phyloP scores from a whole-genome alignment of 2,113 vertebrate genomes.

The Apeltes quadracus region DNA sequence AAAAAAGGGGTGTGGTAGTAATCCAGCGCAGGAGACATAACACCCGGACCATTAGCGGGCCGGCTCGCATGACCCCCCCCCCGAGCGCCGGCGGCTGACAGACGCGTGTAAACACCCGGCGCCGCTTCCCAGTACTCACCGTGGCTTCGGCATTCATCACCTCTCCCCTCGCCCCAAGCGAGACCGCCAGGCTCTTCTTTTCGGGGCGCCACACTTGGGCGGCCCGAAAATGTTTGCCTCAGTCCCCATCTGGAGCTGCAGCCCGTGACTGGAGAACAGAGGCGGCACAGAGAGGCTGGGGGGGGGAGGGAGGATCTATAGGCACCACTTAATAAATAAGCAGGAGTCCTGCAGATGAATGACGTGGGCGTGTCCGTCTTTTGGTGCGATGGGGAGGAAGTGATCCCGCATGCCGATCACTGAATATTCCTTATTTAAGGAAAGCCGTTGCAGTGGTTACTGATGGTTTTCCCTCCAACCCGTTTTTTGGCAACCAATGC shows the following conservation, averaged over 20 bases:
- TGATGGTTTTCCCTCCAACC: background rate
- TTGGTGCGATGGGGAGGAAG: constrained; percentile 59
- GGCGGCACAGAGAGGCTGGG: constrained; percentile 59
- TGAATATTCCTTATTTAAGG: too few relatives aligned
- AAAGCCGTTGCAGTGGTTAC: background rate
- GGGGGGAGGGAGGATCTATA: constrained; percentile 41
- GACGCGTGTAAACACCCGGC: constrained; percentile 74
- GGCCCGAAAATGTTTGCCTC: constrained; percentile 75
- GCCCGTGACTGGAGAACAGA: constrained; percentile 69
- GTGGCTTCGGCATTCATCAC: constrained; percentile 60
- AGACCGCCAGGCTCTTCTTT: constrained; percentile 59
- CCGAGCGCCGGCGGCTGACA: constrained; percentile 67
- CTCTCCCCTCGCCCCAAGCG: background rate
- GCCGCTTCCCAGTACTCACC: constrained; percentile 57
- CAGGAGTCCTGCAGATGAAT: constrained; percentile 61
- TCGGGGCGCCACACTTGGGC: constrained; percentile 53
- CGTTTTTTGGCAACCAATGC: background rate
- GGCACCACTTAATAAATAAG: constrained; percentile 65
- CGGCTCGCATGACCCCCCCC: constrained; percentile 72
- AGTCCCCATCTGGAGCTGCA: constrained; percentile 75
- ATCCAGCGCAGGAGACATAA: constrained; percentile 69
- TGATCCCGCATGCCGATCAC: constrained; percentile 45
- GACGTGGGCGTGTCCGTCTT: constrained; percentile 56
- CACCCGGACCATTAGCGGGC: constrained; percentile 65
- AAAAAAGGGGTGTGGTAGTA: constrained; percentile 58